A percentile compares a stretch with the other conserved stretches of the same genome.
phyloP scores from a whole-genome alignment of 2,888 invertebrate species.

The Sphaerophoria rueppellii region DNA sequence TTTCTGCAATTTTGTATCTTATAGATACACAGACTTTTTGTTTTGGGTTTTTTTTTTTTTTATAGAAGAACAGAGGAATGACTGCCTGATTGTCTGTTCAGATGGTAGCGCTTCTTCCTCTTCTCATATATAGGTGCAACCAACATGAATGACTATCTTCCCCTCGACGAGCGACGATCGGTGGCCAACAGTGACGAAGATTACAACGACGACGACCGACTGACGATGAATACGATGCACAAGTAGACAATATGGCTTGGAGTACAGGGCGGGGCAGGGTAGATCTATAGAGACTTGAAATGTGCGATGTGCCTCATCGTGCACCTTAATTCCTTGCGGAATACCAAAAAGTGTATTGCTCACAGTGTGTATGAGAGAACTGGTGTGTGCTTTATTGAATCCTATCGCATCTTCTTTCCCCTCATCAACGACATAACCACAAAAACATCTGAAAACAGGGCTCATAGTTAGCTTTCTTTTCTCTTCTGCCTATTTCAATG shows the following conservation, averaged over 20 bases:
- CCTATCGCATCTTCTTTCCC: constrained; percentile 36
- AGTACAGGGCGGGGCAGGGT: too few species aligned
- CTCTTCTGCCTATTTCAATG: constrained; percentile 57
- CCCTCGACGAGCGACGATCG: constrained; percentile 1
- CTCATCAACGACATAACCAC: constrained; percentile 10
- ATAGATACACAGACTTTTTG: constrained; percentile 16
- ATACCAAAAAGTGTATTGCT: constrained; percentile 64
- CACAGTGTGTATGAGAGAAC: constrained; percentile 17
- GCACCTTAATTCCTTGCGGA: constrained; percentile 74
- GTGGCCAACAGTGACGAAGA: constrained; percentile 37
- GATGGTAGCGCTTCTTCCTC: constrained; percentile 48
- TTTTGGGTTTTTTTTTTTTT: constrained; percentile 1
- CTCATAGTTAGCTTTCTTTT: constrained; percentile 69
- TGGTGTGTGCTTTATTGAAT: constrained; percentile 72
- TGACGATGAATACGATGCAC: constrained; percentile 29
- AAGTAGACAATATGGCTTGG: constrained; percentile 63
- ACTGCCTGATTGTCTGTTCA: constrained; percentile 72
- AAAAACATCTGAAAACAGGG: constrained; percentile 51
- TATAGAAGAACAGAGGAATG: constrained; percentile 61
- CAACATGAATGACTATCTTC: constrained; percentile 40
- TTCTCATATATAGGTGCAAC: constrained; percentile 14
- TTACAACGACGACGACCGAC: constrained; percentile 38
- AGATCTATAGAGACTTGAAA: constrained; percentile 39
- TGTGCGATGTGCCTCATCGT: constrained; percentile 64
- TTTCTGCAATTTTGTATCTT: constrained; percentile 43